Percentiles rank a stretch among this genome's conserved stretches.
phyloP scores from a whole-genome alignment of 2,113 vertebrate species.

The Gyps fulvus region DNA sequence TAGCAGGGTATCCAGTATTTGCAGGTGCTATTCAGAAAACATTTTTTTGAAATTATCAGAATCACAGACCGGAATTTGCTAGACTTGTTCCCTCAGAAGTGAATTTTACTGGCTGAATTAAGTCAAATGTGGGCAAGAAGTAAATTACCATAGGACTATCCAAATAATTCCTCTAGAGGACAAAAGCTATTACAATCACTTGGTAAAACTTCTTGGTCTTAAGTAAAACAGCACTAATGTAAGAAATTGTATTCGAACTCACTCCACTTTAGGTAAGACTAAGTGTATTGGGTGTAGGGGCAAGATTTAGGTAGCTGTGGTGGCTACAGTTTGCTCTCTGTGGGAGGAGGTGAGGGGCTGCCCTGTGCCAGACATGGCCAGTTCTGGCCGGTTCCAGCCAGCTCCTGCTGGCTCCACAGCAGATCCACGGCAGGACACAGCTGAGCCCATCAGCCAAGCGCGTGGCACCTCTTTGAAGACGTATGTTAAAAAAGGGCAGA shows the following conservation, averaged over 20 bases:
- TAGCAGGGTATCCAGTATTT: background rate
- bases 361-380: background rate
- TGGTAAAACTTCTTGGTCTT: background rate
- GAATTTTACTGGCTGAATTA: background rate
- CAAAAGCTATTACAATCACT: background rate
- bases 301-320: background rate
- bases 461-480: background rate
- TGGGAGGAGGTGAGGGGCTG: background rate
- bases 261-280: background rate
- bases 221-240: background rate
- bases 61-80: background rate
- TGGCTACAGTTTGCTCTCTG: background rate
- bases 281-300: too few relatives aligned
- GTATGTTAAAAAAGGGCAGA: background rate
- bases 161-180: background rate
- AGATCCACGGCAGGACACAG: background rate
- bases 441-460: background rate
- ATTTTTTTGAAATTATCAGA: background rate
- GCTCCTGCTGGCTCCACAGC: background rate
- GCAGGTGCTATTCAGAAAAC: background rate
- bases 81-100: background rate
- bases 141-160: background rate
- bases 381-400: background rate
- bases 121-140: background rate
- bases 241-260: background rate